A percentile compares a stretch with the other conserved stretches of the same genome.
These are phyloP conservation scores for Ceryle rudis DNA, from an alignment of 2,797 vertebrate species.

Conservation along the genomic window DNA sequence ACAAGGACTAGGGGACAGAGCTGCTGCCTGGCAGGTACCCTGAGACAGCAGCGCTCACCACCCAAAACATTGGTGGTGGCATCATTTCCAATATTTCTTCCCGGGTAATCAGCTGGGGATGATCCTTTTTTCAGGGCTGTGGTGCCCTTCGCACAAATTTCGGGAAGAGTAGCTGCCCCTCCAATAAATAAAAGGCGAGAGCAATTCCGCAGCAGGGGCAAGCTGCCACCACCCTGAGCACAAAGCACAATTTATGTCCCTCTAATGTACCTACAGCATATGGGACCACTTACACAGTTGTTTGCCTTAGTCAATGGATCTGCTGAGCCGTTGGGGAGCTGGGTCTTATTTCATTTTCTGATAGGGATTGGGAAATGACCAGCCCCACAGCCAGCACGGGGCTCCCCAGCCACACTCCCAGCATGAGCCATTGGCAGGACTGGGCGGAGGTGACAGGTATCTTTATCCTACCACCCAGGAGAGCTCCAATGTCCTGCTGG, in stretches of 20 bases:
- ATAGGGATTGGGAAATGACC: neutral
- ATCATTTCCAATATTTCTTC: neutral
- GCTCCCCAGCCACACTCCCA: conserved; percentile 80
- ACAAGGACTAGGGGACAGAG: neutral
- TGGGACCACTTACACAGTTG: conserved; percentile 67
- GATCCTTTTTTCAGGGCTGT: neutral
- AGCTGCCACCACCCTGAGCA: rapidly evolving
- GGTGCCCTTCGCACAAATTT: neutral
- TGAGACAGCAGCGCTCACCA: rapidly evolving
- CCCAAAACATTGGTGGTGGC: neutral
- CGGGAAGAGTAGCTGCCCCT: neutral
- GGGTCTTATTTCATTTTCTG: conserved; percentile 54
- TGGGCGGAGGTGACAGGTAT: conserved; percentile 79
- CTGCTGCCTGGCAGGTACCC: neutral
- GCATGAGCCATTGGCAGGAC: conserved; percentile 76
- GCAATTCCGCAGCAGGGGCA: neutral
- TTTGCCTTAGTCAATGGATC: conserved; percentile 54
- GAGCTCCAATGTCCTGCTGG: conserved; percentile 75
- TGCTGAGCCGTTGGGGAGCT: neutral
- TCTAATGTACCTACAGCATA: conserved; percentile 75
- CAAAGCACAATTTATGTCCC: conserved; percentile 45
- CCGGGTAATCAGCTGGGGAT: neutral
- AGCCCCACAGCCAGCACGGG: conserved; percentile 67
- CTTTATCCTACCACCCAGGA: conserved; percentile 81
- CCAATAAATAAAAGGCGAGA: neutral